A percentile compares a stretch with the other conserved stretches of the same genome.
Evolutionary conservation across 2,113 vertebrate species (phyloP).

Genomic region (Edolisoma coerulescens): DNA sequence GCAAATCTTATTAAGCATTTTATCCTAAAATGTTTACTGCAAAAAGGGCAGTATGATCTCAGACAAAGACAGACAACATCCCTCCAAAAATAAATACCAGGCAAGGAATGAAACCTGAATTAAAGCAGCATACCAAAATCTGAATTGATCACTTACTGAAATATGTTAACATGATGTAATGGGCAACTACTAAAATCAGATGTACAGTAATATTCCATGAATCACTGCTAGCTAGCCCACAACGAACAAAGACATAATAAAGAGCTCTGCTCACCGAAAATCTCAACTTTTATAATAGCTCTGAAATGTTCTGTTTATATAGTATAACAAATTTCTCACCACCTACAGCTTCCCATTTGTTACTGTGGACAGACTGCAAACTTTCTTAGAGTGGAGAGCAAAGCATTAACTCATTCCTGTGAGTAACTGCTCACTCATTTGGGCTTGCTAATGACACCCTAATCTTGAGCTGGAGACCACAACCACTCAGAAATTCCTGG

Average conservation of each 20-base stretch:
- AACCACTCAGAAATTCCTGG: constrained; percentile 39
- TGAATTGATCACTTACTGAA: constrained; percentile 78
- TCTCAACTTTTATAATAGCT: constrained; percentile 47
- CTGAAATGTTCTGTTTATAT: constrained; percentile 14
- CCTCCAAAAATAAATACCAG: constrained; percentile 68
- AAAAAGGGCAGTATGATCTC: constrained; percentile 61
- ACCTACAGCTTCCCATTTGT: constrained; percentile 45
- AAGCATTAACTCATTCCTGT: not conserved
- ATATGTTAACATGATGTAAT: constrained; percentile 75
- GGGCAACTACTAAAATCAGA: constrained; percentile 65
- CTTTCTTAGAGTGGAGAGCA: not conserved
- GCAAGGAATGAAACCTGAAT: constrained; percentile 71
- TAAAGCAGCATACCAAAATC: constrained; percentile 64
- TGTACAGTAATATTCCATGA: constrained; percentile 70
- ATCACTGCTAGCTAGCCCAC: constrained; percentile 63
- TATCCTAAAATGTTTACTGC: constrained; percentile 77
- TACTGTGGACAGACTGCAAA: not conserved
- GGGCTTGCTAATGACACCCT: not conserved
- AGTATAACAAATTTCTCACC: constrained; percentile 45
- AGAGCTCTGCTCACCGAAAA: constrained; percentile 41
- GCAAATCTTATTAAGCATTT: constrained; percentile 82
- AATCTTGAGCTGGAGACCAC: not conserved
- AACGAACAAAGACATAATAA: constrained; percentile 54
- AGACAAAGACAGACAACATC: constrained; percentile 73
- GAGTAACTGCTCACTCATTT: not conserved